Conservation (phyloP, 2,888 invertebrate species). For the Flexamia atlantica region DNA sequence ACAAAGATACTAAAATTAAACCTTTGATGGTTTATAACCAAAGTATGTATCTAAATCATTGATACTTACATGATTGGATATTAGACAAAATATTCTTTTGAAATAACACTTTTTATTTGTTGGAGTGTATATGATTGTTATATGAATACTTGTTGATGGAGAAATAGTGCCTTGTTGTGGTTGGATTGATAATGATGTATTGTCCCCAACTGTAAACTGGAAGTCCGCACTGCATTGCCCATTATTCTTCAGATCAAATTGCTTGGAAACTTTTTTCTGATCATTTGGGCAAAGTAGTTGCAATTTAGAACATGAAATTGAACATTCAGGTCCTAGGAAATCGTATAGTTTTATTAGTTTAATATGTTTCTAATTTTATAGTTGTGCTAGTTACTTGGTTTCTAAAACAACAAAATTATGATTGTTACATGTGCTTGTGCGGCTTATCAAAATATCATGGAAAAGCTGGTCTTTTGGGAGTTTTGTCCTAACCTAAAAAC, state of each 20-base stretch:
- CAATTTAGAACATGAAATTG: conserved; percentile 8
- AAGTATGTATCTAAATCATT: too few relatives aligned
- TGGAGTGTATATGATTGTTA: not conserved
- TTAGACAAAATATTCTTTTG: conserved; percentile 17
- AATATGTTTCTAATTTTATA: too few relatives aligned
- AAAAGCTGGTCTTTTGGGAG: too few relatives aligned
- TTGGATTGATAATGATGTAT: not conserved
- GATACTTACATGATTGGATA: conserved; percentile 21
- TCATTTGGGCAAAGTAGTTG: not conserved
- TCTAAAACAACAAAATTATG: too few relatives aligned
- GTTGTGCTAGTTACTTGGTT: too few relatives aligned
- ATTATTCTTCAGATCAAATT: conserved; percentile 4
- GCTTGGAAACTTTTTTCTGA: not conserved
- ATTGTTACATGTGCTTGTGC: too few relatives aligned
- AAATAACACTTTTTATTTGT: not conserved
- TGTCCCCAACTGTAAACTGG: not conserved
- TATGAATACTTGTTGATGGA: not conserved
- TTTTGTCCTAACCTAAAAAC: too few relatives aligned
- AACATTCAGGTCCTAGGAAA: not conserved
- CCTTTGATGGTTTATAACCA: too few relatives aligned
- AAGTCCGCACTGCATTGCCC: not conserved
- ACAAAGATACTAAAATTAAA: too few relatives aligned
- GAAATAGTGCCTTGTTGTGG: not conserved
- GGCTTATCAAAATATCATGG: too few relatives aligned
- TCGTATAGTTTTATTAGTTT: too few relatives aligned